Conservation (phyloP, 2,888 invertebrate genomes). For the Clostera curtula region DNA sequence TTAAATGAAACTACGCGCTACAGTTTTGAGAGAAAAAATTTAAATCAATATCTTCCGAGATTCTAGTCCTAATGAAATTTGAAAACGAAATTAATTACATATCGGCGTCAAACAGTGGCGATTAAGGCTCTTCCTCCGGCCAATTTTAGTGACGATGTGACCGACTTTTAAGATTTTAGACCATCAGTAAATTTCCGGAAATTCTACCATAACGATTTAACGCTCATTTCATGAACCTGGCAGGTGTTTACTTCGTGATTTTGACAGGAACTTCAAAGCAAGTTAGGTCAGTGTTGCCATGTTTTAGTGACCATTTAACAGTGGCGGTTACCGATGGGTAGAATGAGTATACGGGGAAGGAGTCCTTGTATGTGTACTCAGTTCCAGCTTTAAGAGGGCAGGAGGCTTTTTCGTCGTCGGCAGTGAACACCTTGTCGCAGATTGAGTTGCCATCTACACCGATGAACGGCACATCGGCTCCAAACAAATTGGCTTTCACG, state of each 20-base stretch:
- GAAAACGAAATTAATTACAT: too few relatives aligned
- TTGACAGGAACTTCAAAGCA: slow-evolving; percentile 83
- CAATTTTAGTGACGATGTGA: too few relatives aligned
- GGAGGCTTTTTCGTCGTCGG: slow-evolving; percentile 72
- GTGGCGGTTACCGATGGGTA: slow-evolving; percentile 69
- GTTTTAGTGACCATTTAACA: slow-evolving; percentile 78
- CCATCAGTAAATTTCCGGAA: too few relatives aligned
- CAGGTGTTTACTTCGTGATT: slow-evolving; percentile 43
- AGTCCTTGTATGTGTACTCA: slow-evolving; percentile 81
- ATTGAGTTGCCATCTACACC: slow-evolving; percentile 83
- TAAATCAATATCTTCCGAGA: too few relatives aligned
- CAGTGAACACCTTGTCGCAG: slow-evolving; percentile 76
- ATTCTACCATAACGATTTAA: too few relatives aligned
- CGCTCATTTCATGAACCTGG: not conserved
- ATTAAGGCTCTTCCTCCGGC: too few relatives aligned
- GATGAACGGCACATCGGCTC: slow-evolving; percentile 81
- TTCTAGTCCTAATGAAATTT: too few relatives aligned
- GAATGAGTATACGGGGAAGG: slow-evolving; percentile 66
- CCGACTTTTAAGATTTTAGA: too few relatives aligned
- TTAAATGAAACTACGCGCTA: too few relatives aligned
- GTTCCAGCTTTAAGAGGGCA: slow-evolving; percentile 82
- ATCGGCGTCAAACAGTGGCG: too few relatives aligned
- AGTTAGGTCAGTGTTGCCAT: slow-evolving; percentile 52
- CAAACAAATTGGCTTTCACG: slow-evolving; percentile 78
- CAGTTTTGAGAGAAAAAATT: too few relatives aligned